Evolutionary conservation across 2,113 vertebrate species (phyloP).

Genomic region (Rhynchomys soricoides): DNA sequence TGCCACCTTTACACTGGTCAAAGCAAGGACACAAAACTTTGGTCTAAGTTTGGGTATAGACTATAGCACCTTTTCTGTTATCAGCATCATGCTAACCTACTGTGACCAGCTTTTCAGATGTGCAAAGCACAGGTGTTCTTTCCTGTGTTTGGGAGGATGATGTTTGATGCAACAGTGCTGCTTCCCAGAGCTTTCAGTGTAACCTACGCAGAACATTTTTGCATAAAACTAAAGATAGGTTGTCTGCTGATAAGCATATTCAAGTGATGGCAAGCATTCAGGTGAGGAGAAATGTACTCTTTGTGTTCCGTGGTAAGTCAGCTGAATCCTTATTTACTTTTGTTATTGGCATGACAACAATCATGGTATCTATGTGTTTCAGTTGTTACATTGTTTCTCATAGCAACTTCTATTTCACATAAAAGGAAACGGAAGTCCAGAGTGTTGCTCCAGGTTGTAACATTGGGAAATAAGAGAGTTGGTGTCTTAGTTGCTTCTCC

Average conservation of each 20-base stretch:
- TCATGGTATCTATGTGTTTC: not conserved
- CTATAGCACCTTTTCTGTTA: not conserved
- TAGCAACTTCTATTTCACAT: not conserved
- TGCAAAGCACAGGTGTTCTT: not conserved
- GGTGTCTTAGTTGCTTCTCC: not conserved
- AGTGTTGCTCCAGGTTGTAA: not conserved
- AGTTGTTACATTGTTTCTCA: not conserved
- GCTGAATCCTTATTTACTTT: not conserved
- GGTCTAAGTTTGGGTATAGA: not conserved
- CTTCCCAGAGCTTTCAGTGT: not conserved
- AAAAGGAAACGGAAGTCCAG: not conserved
- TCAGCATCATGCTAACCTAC: not conserved
- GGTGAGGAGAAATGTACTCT: constrained; percentile 3
- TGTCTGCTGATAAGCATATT: not conserved
- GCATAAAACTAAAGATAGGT: constrained; percentile 25
- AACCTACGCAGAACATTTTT: constrained; percentile 40
- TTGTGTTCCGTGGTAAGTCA: not conserved
- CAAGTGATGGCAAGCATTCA: not conserved
- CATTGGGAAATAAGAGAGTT: not conserved
- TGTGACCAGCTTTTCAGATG: constrained; percentile 23
- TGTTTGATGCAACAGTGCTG: not conserved
- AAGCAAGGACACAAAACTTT: not conserved
- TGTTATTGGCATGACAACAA: not conserved
- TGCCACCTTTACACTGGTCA: constrained; percentile 26
- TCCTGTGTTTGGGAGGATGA: not conserved